A percentile compares a stretch with the other conserved stretches of the same genome.
Evolutionary conservation across 1,140 invertebrate species (phyloP).

Genomic region (Tribolium castaneum): DNA sequence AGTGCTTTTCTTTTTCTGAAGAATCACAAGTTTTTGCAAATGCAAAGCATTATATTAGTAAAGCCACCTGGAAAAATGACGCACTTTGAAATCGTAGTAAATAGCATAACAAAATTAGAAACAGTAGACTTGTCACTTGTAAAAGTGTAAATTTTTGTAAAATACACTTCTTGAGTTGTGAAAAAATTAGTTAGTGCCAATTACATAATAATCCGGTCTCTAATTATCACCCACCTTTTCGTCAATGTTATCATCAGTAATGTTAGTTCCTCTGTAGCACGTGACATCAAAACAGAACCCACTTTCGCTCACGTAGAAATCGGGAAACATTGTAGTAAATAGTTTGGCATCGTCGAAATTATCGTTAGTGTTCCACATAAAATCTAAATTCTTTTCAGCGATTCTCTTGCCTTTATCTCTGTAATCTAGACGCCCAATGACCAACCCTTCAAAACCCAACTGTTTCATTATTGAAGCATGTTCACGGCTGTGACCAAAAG

Average conservation of each 20-base stretch:
- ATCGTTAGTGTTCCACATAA: constrained; percentile 72
- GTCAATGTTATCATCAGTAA: constrained; percentile 80
- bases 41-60: too few relatives aligned
- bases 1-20: too few relatives aligned
- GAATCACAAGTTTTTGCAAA: too few relatives aligned
- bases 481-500: constrained; percentile 79
- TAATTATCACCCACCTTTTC: constrained; percentile 66
- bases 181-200: too few relatives aligned
- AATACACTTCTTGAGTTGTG: too few relatives aligned
- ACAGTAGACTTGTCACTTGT: too few relatives aligned
- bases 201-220: too few relatives aligned
- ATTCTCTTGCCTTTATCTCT: constrained; percentile 75
- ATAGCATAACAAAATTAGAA: too few relatives aligned
- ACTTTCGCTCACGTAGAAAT: constrained; percentile 82
- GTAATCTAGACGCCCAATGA: constrained; percentile 80
- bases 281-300: constrained; percentile 92
- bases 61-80: too few relatives aligned
- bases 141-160: too few relatives aligned
- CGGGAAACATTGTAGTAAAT: constrained; percentile 79
- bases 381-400: constrained; percentile 75
- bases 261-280: constrained; percentile 84
- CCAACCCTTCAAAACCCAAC: constrained; percentile 79
- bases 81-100: too few relatives aligned
- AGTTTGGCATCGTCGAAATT: not conserved
- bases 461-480: constrained; percentile 76